Conservation (phyloP, 1,140 invertebrate genomes). For the Megalonaias nervosa region DNA sequence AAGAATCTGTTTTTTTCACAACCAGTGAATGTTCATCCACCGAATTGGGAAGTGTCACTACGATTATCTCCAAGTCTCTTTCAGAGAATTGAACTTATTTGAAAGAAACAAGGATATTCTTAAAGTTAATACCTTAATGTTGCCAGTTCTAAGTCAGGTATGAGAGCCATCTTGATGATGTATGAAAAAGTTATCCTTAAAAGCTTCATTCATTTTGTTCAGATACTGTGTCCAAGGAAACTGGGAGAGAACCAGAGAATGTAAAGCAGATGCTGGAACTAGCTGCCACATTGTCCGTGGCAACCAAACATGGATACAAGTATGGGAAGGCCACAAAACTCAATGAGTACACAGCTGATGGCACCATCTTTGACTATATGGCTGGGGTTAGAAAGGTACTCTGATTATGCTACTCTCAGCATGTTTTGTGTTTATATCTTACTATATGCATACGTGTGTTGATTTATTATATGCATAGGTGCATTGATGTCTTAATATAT, state of each 20-base stretch:
- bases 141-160: neutral
- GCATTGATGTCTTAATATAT: neutral
- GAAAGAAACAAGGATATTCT: no score
- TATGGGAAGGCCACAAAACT: conserved; percentile 58
- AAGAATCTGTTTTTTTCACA: no score
- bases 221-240: conserved; percentile 59
- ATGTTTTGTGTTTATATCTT: no score
- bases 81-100: no score
- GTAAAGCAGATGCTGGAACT: conserved; percentile 50
- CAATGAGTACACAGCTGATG: conserved; percentile 66
- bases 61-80: no score
- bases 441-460: no score
- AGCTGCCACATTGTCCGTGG: conserved; percentile 44
- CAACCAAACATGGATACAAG: conserved; percentile 48
- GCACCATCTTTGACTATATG: conserved; percentile 68
- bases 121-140: neutral
- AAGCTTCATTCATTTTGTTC: conserved; percentile 18
- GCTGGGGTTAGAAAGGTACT: conserved; percentile 60
- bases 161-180: neutral
- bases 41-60: no score
- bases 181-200: neutral
- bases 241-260: conserved; percentile 48
- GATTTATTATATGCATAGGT: neutral
- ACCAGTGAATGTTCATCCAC: no score
- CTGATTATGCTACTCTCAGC: no score